A percentile compares a stretch with the other conserved stretches of the same genome.
Evolutionary conservation across 2,113 vertebrate genomes (phyloP).

Genomic region (Lethenteron camtschaticum): DNA sequence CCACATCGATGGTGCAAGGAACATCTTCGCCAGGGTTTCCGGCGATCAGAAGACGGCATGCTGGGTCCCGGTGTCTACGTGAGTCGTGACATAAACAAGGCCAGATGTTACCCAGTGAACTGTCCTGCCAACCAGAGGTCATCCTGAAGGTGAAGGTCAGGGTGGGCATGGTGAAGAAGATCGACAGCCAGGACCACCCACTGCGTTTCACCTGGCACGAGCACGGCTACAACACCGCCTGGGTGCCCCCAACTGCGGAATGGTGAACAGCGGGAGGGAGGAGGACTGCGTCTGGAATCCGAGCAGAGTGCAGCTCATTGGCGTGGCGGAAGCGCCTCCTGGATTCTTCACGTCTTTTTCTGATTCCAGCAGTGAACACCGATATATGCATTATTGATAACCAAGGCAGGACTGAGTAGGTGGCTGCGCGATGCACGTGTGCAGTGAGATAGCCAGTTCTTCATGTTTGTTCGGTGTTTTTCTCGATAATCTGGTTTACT

Average conservation of each 20-base stretch:
- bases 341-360: too few relatives aligned
- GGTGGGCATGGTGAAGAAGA: slow-evolving; percentile 16
- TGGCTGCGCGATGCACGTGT: too few relatives aligned
- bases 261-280: slow-evolving; percentile 21
- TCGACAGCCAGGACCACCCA: slow-evolving; percentile 13
- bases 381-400: too few relatives aligned
- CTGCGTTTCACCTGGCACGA: slow-evolving; percentile 15
- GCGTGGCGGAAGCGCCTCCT: too few relatives aligned
- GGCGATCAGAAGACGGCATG: slow-evolving; percentile 11
- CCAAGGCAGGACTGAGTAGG: too few relatives aligned
- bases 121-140: not conserved
- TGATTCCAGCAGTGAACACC: too few relatives aligned
- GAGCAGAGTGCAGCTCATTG: slow-evolving; percentile 8
- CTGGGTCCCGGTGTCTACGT: slow-evolving; percentile 23
- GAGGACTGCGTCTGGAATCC: slow-evolving; percentile 25
- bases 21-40: slow-evolving; percentile 11
- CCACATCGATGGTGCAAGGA: accelerated
- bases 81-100: slow-evolving; percentile 21
- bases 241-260: slow-evolving; percentile 17
- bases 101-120: slow-evolving; percentile 13
- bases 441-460: too few relatives aligned
- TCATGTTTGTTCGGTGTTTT: too few relatives aligned
- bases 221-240: slow-evolving; percentile 12
- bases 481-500: too few relatives aligned
- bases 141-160: slow-evolving; percentile 15